Evolutionary conservation across 1,140 invertebrate genomes (phyloP).

Genomic region (Papilio glaucus): DNA sequence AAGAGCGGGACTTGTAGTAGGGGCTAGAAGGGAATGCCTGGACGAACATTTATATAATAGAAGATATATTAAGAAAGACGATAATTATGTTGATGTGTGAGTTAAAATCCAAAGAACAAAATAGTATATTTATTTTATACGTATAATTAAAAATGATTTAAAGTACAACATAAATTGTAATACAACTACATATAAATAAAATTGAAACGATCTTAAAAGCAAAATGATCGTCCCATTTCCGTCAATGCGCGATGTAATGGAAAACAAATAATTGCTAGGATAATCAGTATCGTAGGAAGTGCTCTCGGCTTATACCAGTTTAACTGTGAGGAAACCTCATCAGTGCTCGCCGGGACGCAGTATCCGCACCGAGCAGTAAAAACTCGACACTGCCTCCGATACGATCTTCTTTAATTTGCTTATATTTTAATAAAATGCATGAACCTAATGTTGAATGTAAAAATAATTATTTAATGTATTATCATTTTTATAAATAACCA

Average conservation of each 20-base stretch:
- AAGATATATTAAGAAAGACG: too few relatives aligned
- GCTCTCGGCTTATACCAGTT: neutral
- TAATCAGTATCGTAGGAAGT: slow-evolving; percentile 13
- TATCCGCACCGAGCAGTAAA: slow-evolving; percentile 14
- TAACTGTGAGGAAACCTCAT: slow-evolving; percentile 20
- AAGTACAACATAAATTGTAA: too few relatives aligned
- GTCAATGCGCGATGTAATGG: neutral
- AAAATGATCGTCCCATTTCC: neutral
- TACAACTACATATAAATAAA: too few relatives aligned
- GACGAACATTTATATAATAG: too few relatives aligned
- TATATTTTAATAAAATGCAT: slow-evolving; percentile 22
- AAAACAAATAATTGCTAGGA: slow-evolving; percentile 15
- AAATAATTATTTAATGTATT: neutral
- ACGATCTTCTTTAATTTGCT: slow-evolving; percentile 14
- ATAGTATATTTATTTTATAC: too few relatives aligned
- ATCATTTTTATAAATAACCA: too few relatives aligned
- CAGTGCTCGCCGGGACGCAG: neutral
- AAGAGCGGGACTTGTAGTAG: too few relatives aligned
- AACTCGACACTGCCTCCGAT: slow-evolving; percentile 9
- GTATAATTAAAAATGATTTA: too few relatives aligned
- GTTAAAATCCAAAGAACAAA: too few relatives aligned
- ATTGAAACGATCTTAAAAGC: neutral
- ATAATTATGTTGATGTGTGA: too few relatives aligned
- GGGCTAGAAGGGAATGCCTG: too few relatives aligned
- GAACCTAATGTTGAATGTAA: neutral